Evolutionary conservation across 2,797 vertebrate genomes (phyloP), one percentile per base, ranked within the genome.

Genomic region (Tokudaia muenninki): DNA sequence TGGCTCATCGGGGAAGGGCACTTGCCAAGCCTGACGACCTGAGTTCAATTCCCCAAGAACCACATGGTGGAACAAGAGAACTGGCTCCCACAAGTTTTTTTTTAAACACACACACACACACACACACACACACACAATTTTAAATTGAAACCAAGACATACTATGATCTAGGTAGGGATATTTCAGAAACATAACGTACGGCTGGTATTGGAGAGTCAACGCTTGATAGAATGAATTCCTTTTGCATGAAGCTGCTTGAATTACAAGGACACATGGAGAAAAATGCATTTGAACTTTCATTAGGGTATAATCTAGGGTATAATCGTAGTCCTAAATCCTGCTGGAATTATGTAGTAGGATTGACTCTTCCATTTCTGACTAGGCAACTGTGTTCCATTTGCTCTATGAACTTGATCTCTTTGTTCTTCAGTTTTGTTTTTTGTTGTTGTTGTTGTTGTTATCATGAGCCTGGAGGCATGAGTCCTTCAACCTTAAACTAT

Each of bases 361-460:
- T 96, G 37, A 74, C 1, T 41, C n/a, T n/a, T 16, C 26, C 11
- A 57, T 95, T 97, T 92, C 79, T 93, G 61, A 82, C 52, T 90
- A 77, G 26, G 90, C 24, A 86, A 87, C 16, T 83, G 34, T 80
- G 34, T 57, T 81, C 34, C 37, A 26, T 61, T 95, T 92, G 34
- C 29, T 93, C 13, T 80, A 17, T 29, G 31, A 83, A 47, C n/a
- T 75, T 74, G 65, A 50, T 88, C 17, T 72, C 37, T 94, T 92
- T 96, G 29, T 55, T 31, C 14, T 70, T 97, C 22, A 24, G n/a
- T 86, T 72, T 72, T 19, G 22, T 24, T 26, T 26, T 26, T 75
- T 44, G n/a, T n/a, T 44, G 19, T 74, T 72, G 10, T 74, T 74
- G 26, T 97, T 93, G 55, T 61, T 61, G 24, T 9, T 8, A 57